Conservation (phyloP, 1,140 invertebrate species). For the Sarcophaga bullata region DNA sequence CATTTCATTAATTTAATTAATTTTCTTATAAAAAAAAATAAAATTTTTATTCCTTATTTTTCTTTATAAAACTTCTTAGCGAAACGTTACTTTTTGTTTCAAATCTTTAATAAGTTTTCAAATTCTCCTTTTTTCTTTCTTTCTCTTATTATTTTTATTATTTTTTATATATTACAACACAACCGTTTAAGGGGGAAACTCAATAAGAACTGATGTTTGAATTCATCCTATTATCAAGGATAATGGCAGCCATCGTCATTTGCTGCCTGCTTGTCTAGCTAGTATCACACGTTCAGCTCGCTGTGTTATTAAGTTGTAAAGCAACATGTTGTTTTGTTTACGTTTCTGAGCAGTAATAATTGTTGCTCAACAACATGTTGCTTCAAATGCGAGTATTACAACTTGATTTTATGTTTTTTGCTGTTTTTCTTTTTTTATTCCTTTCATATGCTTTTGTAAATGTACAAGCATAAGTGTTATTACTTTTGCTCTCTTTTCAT, state of each 20-base stretch:
- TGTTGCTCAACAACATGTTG: too few species aligned
- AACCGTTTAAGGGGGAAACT: slow-evolving; percentile 32
- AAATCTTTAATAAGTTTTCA: neutral
- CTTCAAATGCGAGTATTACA: too few species aligned
- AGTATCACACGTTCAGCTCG: neutral
- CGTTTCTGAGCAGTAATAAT: too few species aligned
- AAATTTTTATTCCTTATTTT: neutral
- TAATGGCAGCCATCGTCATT: neutral
- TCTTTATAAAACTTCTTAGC: too few species aligned
- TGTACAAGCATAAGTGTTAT: too few species aligned
- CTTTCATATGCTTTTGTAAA: too few species aligned
- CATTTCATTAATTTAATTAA: neutral
- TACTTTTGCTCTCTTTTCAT: neutral
- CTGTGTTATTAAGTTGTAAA: neutral
- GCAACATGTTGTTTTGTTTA: neutral
- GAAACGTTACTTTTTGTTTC: neutral
- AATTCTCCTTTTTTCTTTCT: neutral
- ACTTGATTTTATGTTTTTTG: too few species aligned
- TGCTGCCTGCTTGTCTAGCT: neutral
- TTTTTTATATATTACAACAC: slow-evolving; percentile 4
- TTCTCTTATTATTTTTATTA: neutral
- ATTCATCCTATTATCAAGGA: slow-evolving; percentile 5
- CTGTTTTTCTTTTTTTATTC: too few species aligned
- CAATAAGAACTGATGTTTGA: slow-evolving; percentile 28
- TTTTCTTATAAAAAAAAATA: neutral